Base-by-base conservation (phyloP, 2,888 invertebrate species). In the Ormia ochracea region DNA sequence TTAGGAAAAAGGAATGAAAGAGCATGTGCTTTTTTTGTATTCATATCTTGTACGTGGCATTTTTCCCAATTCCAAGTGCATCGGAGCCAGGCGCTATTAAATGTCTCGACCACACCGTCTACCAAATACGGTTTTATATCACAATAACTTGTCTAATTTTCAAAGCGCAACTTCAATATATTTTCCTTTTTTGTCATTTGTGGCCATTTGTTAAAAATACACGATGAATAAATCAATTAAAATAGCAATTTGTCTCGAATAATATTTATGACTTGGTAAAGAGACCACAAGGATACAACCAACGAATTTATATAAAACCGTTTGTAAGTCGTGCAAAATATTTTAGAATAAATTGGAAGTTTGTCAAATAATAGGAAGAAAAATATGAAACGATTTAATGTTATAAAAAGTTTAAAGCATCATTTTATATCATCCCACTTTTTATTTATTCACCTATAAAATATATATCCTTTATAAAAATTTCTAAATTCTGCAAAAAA, bases 211-310 rank as follows among this genome's bases (percentile, higher is more conserved):
- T 43, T 48, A 31, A 9, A 45, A 21, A 48, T 56, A 69, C 52
- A 41, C 21, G 17, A 50, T 74, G 41, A 63, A 68, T 78, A 73
- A 78, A 78, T 73, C 78, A 73, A 78, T 61, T n/a, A 56, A 73
- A 65, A 73, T 61, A 61, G 38, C 61, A 73, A 65, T 73, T 73
- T 78, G 61, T 68, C 72, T 78, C 14, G 48, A 14, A 31, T 10
- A 26, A 31, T 41, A 78, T 78, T 78, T 78, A 73, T 68, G 41
- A 41, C 41, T 56, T 56, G n/a, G 2, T 23, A 7, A n/a, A 17
- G 28, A 4, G 1, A 43, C 2, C 3, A 3, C 2, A 43, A 10
- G 5, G 10, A 43, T 10, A 10, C 19, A 19, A 4, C 10, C 43
- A 43, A 9, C 3, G 9, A 43, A 43, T 9, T 2, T 36, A 36